These are phyloP conservation scores for Exocentrus adspersus DNA, from an alignment of 2,888 invertebrate genomes.

Conservation along the genomic window DNA sequence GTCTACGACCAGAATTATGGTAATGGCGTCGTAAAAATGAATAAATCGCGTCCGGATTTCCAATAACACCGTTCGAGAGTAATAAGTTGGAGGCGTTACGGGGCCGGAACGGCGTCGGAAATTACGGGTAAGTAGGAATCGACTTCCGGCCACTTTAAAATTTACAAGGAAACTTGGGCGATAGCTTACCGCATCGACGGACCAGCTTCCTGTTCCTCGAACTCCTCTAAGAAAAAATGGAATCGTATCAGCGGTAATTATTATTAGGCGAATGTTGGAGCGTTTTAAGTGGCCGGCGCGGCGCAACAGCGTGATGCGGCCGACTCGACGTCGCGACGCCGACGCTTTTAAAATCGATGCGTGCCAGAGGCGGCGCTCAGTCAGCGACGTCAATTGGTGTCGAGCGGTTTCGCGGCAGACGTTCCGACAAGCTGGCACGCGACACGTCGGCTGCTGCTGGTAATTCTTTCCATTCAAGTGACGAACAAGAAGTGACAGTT, in stretches of 20 bases:
- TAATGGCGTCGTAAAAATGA: too few species aligned
- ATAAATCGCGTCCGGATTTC: too few species aligned
- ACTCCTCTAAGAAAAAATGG: too few species aligned
- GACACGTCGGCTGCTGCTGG: slow-evolving; percentile 5
- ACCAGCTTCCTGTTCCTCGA: too few species aligned
- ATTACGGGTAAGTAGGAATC: slow-evolving; percentile 44
- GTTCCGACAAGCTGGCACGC: slow-evolving; percentile 35
- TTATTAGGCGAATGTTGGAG: too few species aligned
- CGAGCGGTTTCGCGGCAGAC: slow-evolving; percentile 27
- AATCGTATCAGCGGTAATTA: too few species aligned
- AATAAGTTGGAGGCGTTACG: slow-evolving; percentile 26
- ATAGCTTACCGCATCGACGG: slow-evolving; percentile 47
- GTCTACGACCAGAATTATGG: too few species aligned
- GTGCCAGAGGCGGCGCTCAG: slow-evolving; percentile 57
- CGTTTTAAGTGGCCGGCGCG: slow-evolving; percentile 25
- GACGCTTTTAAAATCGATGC: slow-evolving; percentile 60
- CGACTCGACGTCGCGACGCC: slow-evolving; percentile 47
- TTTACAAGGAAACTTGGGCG: slow-evolving; percentile 43
- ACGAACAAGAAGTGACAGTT: too few species aligned
- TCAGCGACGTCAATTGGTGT: slow-evolving; percentile 53
- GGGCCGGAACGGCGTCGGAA: slow-evolving; percentile 26
- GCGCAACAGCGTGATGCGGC: slow-evolving; percentile 54
- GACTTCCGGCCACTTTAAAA: slow-evolving; percentile 43
- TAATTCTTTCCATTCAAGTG: too few species aligned
- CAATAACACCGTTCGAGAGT: too few species aligned